These are phyloP conservation scores for Cerastis leucographa DNA, from an alignment of 2,888 invertebrate species.

Conservation along the genomic window DNA sequence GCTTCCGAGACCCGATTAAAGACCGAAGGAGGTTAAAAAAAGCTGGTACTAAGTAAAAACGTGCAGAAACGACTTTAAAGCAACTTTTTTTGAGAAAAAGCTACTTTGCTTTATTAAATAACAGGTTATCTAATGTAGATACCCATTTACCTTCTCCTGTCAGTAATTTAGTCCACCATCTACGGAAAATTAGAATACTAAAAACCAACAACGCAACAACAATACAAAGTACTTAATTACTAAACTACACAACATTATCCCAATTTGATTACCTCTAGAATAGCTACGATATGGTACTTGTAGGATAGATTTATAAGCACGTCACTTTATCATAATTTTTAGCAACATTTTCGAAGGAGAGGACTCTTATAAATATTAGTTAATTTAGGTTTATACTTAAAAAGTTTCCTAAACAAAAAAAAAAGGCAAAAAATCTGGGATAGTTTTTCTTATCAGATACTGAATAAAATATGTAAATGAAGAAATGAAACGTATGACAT, in stretches of 20 bases:
- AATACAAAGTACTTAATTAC: slow-evolving; percentile 39
- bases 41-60: not conserved
- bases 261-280: slow-evolving; percentile 65
- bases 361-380: not conserved
- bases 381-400: not conserved
- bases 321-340: slow-evolving; percentile 56
- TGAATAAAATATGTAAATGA: slow-evolving; percentile 20
- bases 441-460: not conserved
- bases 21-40: not conserved
- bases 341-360: not conserved
- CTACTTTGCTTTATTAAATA: not conserved
- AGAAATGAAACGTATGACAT: slow-evolving; percentile 37
- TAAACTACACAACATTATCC: slow-evolving; percentile 49
- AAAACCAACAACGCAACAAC: slow-evolving; percentile 12
- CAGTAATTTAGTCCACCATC: slow-evolving; percentile 49
- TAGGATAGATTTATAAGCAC: slow-evolving; percentile 79
- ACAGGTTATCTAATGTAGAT: not conserved
- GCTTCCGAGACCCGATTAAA: too few species aligned
- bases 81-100: not conserved
- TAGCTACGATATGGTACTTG: slow-evolving; percentile 87
- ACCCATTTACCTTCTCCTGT: slow-evolving; percentile 11
- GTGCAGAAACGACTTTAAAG: not conserved
- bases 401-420: not conserved
- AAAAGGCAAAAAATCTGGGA: not conserved
- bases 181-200: not conserved